Evolutionary conservation across 2,888 invertebrate species (phyloP), one percentile per base, ranked within the genome.

Genomic region (Athrips mouffetella): DNA sequence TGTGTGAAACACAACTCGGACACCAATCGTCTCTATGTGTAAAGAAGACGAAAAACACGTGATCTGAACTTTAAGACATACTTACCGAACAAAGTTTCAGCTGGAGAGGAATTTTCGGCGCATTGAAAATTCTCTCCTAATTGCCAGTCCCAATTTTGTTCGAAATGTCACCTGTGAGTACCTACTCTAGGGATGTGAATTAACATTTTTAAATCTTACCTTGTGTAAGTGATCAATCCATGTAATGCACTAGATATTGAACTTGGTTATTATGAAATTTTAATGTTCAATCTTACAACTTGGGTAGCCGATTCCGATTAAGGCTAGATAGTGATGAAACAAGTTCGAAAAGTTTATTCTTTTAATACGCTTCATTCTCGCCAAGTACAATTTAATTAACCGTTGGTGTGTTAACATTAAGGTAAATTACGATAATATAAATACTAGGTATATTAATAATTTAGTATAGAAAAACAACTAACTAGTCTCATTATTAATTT

Each of bases 401-500:
- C 70, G 73, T 70, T 67, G 65, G 67, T 70, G 66, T 71, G 69
- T 67, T 61, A 66, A 45, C 58, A 63, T 65, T 63, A 64, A 63
- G 68, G 65, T 65, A 64, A 48, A 31, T 49, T 49, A 48, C 54
- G 65, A 70, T 66, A 62, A 60, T 68, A 65, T 69, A 66, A 56
- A 68, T 63, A 63, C 75, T 47, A n/a, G n/a, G n/a, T n/a, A 75
- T 70, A 76, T 76, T 78, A 79, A 76, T 81, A 80, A 70, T 67
- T 62, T 83, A 84, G 77, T 49, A 61, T 84, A 86, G 74, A 69
- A 67, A 80, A 80, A 65, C 70, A 85, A 86, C 87, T 88, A 88
- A 88, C 87, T 87, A 88, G 87, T 88, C 87, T 88, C 85, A 86
- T 81, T 61, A 63, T 59, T 66, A 63, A 64, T 76, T 77, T 79